phyloP scores from a whole-genome alignment of 2,888 invertebrate genomes.

The Heliconius ethilla region DNA sequence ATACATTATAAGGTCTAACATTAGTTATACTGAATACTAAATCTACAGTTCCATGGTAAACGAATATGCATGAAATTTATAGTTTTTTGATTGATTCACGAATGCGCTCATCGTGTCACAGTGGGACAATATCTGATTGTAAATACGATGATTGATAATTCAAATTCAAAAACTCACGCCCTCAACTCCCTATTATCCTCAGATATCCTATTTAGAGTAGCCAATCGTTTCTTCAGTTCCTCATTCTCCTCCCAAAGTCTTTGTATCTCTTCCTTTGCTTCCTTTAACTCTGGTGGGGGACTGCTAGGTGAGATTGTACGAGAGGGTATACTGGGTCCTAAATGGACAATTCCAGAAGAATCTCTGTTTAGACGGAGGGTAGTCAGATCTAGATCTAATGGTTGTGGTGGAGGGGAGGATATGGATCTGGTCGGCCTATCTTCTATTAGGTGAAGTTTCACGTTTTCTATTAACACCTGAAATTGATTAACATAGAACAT shows the following conservation, averaged over 20 bases:
- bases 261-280: conserved; percentile 67
- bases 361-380: conserved; percentile 87
- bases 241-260: conserved; percentile 75
- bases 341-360: conserved; percentile 87
- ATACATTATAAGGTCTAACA: no score
- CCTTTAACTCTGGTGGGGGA: conserved; percentile 73
- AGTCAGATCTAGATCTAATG: conserved; percentile 88
- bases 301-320: conserved; percentile 61
- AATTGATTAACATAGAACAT: conserved; percentile 10
- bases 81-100: no score
- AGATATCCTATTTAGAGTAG: conserved; percentile 76
- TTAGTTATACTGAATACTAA: not conserved
- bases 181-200: conserved; percentile 79
- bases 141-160: not conserved
- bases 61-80: not conserved
- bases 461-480: conserved; percentile 88
- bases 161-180: conserved; percentile 63
- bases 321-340: conserved; percentile 81
- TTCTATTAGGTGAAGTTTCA: conserved; percentile 89
- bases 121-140: not conserved
- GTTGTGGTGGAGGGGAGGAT: conserved; percentile 91
- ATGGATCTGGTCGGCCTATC: conserved; percentile 90
- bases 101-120: no score
- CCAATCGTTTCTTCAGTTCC: conserved; percentile 73
- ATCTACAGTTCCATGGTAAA: not conserved